Evolutionary conservation across 2,888 invertebrate species (phyloP), one percentile per base, ranked within the genome.

Genomic region (Xestia c-nigrum): DNA sequence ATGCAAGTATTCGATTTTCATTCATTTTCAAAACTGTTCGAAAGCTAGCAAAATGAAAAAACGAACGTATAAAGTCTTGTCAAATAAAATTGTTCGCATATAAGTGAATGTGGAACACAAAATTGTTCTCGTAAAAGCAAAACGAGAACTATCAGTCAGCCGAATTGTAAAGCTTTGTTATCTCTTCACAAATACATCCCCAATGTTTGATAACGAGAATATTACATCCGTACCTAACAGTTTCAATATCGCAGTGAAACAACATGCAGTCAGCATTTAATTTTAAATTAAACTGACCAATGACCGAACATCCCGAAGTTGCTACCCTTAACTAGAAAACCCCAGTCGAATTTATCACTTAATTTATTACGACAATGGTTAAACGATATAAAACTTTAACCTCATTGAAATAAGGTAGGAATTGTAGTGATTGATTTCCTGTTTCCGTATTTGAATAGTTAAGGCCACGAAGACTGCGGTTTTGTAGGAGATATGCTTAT

Each of bases 291-390:
- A 80, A 80, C 86, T 78, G 70, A 83, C 78, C 76, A 71, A 79
- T 84, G 78, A 75, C 86, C 69, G 40, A 64, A 52, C 65, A 72
- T 76, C 64, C 69, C 14, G 55, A 78, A 84, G 74, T 87, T 82
- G 59, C 69, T 38, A 68, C 55, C 61, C 57, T 71, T 74, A 78
- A 80, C 79, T 82, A 78, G 70, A 73, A 46, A 77, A 70, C 64
- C 72, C 72, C 64, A 78, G 73, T 80, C n/a, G 61, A 85, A 87
- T 83, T 78, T 86, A 87, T 83, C 75, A 85, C 78, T 86, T 80
- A 80, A 80, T 87, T 87, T 80, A 84, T 80, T 64, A 69, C 40
- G 0, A 21, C n/a, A 63, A 21, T 47, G 59, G 76, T 40, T 73
- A 76, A 10, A 40, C 66, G 46, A 87, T 72, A 77, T 24, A 47